Evolutionary conservation across 2,113 vertebrate genomes (phyloP).

Genomic region (Ictalurus punctatus): DNA sequence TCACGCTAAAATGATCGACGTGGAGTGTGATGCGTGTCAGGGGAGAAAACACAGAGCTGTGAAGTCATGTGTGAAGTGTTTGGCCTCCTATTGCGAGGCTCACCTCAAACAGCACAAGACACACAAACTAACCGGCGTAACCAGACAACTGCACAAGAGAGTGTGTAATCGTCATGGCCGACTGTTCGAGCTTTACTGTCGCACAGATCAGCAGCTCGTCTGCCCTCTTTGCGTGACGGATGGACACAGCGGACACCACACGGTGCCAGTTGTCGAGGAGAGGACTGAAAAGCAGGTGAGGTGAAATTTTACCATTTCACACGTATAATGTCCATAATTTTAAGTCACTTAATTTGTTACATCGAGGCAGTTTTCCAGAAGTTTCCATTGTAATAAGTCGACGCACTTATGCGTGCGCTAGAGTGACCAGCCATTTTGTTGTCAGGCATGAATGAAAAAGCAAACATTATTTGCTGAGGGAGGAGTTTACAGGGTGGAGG

Average conservation of each 20-base stretch:
- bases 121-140: slow-evolving; percentile 43
- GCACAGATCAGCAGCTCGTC: slow-evolving; percentile 58
- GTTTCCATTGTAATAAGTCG: neutral
- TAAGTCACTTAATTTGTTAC: neutral
- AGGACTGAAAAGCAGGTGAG: slow-evolving; percentile 55
- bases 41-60: slow-evolving; percentile 44
- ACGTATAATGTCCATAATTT: neutral
- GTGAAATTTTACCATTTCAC: neutral
- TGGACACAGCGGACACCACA: slow-evolving; percentile 55
- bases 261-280: slow-evolving; percentile 46
- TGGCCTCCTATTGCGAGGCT: slow-evolving; percentile 44
- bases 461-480: neutral
- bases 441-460: neutral
- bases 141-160: slow-evolving; percentile 44
- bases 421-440: neutral
- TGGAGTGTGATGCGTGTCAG: slow-evolving; percentile 44
- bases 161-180: slow-evolving; percentile 54
- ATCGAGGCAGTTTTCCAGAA: neutral
- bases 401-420: neutral
- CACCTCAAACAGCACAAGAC: slow-evolving; percentile 47
- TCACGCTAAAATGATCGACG: neutral
- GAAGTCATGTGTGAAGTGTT: slow-evolving; percentile 50
- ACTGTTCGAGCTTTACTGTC: slow-evolving; percentile 57
- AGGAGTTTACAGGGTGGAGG: neutral
- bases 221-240: slow-evolving; percentile 56